Conservation (phyloP, 92 coral and sea anemone species). For the Umimayanthus kanabou region DNA sequence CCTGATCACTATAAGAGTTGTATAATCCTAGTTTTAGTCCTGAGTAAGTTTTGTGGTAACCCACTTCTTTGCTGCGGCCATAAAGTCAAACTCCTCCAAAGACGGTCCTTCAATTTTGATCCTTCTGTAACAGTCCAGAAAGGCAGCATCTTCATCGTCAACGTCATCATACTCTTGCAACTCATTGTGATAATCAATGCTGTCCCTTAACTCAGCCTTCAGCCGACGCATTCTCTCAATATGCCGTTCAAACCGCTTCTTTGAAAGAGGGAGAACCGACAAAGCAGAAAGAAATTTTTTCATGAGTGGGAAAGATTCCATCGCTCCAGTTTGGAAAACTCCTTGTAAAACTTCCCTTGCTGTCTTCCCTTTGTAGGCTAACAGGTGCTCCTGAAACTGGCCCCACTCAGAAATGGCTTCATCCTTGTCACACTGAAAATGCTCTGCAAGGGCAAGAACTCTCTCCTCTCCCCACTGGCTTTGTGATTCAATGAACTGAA, state of each 20-base stretch:
- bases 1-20: too few species aligned
- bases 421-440: background rate
- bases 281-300: background rate
- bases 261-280: background rate
- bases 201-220: background rate
- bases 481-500: background rate
- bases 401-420: background rate
- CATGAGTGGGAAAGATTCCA: constrained; percentile 5
- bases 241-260: background rate
- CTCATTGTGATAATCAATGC: background rate
- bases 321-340: background rate
- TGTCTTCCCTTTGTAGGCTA: background rate
- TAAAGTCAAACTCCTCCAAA: background rate
- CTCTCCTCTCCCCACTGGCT: background rate
- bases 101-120: background rate
- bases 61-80: constrained; percentile 15
- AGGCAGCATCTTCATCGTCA: background rate
- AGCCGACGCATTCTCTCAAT: background rate
- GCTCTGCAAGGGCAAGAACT: background rate
- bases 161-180: background rate
- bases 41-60: background rate
- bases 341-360: background rate
- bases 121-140: too few species aligned
- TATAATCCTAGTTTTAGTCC: background rate
- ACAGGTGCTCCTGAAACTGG: background rate